Base-by-base conservation (phyloP, 2,888 invertebrate genomes). In the Ophioninae sp. region DNA sequence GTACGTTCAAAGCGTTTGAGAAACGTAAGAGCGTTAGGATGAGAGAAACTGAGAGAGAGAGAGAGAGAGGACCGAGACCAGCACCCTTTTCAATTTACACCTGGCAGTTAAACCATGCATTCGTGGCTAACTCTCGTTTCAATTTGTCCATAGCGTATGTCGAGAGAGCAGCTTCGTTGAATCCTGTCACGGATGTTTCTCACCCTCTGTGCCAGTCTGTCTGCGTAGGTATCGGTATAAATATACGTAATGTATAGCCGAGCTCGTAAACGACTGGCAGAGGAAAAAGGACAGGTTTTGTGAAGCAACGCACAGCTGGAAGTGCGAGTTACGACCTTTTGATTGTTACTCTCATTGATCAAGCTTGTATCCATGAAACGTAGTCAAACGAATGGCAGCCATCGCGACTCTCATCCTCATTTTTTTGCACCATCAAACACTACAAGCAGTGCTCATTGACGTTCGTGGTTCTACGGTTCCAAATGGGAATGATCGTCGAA, bases 61-160 rank as follows among this genome's bases (percentile, higher is more conserved):
- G 2, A 30, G 59, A 68, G 30, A 6, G 76, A 44, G 41, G 44
- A 44, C 20, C 30, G 13, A 58, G 20, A 64, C 56, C 65, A 75
- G 63, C 85, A 84, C 79, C 77, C 75, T 79, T 83, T 87, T 86
- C 82, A 86, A 86, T 86, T 87, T 85, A 83, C 81, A 82, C 82
- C 77, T 79, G 76, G 74, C 76, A 82, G 85, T 87, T 85, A 86
- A 86, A 84, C 77, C 75, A 73, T 73, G 80, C 80, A 74, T 75
- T 79, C 85, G 86, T 78, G 84, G 84, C 84, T 81, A 83, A 85
- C 84, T 77, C 85, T 85, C 84, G 86, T 87, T 87, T 79, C 85
- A 86, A 88, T 88, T 87, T 86, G 87, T 87, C 75, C 72, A 39
- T 67, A 73, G 67, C 81, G 81, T 71, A 65, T 63, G 71, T 56